phyloP scores from a whole-genome alignment of 37 sponge, comb jelly and placozoan species.

The Spongilla lacustris region DNA sequence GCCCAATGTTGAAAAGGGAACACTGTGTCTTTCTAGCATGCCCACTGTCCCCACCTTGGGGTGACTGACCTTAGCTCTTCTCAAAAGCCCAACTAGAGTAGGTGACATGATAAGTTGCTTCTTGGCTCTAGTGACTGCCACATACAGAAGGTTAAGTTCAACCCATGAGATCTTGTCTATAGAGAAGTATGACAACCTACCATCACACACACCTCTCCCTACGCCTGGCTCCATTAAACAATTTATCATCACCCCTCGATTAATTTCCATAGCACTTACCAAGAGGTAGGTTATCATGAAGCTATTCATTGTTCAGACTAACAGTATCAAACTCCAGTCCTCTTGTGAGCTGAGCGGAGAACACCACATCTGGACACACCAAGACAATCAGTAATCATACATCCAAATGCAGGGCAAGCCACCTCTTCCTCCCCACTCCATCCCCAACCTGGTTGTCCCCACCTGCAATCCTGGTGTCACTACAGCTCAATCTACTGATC shows the following conservation, averaged over 20 bases:
- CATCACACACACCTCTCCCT: too few relatives aligned
- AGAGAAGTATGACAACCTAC: too few relatives aligned
- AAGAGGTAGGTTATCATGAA: too few relatives aligned
- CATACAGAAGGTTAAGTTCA: slow-evolving; percentile 20
- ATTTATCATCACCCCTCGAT: too few relatives aligned
- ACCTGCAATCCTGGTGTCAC: too few relatives aligned
- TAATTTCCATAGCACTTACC: too few relatives aligned
- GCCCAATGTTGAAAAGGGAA: too few relatives aligned
- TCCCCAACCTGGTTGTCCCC: not conserved
- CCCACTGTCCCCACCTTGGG: too few relatives aligned
- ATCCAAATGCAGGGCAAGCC: not conserved
- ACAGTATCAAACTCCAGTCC: slow-evolving; percentile 42
- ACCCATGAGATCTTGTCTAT: not conserved
- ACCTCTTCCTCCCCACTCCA: not conserved
- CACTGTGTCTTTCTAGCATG: too few relatives aligned
- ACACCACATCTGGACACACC: slow-evolving; percentile 26
- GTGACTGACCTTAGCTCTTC: not conserved
- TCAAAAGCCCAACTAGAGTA: not conserved
- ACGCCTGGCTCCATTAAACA: too few relatives aligned
- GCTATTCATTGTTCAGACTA: not conserved
- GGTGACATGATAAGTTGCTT: not conserved
- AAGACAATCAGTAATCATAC: not conserved
- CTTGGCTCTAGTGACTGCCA: slow-evolving; percentile 21
- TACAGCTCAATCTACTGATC: too few relatives aligned
- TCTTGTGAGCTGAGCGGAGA: slow-evolving; percentile 34